These are phyloP conservation scores for Sinella curviseta DNA, from an alignment of 1,140 invertebrate genomes.

Conservation along the genomic window DNA sequence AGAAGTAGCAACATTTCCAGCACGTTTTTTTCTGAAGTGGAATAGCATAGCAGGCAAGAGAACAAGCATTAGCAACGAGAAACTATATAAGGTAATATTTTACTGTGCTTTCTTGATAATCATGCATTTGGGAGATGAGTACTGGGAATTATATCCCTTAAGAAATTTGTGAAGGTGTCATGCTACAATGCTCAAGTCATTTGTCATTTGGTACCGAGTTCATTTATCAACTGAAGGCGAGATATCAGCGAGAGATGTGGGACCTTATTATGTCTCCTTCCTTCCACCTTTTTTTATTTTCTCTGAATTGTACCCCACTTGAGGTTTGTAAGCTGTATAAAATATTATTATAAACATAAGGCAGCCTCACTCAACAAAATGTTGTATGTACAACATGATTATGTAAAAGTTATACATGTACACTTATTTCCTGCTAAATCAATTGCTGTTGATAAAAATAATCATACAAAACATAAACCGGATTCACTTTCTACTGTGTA, in stretches of 20 bases:
- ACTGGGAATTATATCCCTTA: background rate
- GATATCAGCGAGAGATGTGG: conserved; percentile 22
- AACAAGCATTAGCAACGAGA: no score
- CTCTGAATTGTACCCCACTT: conserved; percentile 10
- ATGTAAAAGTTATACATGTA: no score
- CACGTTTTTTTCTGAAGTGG: no score
- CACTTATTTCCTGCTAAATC: no score
- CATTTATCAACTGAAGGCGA: conserved; percentile 40
- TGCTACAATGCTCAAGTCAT: conserved; percentile 40
- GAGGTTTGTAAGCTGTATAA: background rate
- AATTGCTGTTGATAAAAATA: no score
- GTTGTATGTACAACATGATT: no score
- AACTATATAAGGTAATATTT: no score
- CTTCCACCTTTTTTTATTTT: conserved; percentile 9
- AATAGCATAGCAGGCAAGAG: no score
- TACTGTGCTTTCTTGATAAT: background rate
- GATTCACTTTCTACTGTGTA: no score
- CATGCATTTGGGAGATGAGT: background rate
- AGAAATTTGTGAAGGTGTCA: conserved; percentile 49
- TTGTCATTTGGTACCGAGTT: conserved; percentile 42
- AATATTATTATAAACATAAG: no score
- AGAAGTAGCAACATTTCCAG: background rate
- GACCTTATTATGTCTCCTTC: conserved; percentile 21
- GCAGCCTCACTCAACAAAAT: no score
- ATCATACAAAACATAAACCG: no score